Base-by-base conservation (phyloP, 2,113 vertebrate species). In the Ceratotherium simum region DNA sequence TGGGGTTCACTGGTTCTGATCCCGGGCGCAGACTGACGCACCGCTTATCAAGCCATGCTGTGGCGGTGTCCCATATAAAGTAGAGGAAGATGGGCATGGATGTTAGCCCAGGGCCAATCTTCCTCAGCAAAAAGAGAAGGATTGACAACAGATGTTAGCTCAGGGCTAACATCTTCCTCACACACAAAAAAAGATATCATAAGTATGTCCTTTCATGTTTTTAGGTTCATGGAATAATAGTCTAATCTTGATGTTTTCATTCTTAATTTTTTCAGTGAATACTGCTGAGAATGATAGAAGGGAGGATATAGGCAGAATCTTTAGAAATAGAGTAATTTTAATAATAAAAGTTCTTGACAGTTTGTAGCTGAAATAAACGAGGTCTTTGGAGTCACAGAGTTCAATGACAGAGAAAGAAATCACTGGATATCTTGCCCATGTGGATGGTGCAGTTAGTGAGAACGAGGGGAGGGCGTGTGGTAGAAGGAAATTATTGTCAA, bases 371-470 rank as follows among this genome's bases (percentile, higher is more conserved):
- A 78, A 64, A 33, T 39, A 91, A 25, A 51, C n/a, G 58, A 56
- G 21, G 29, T 33, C n/a, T 90, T 83, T 25, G 70, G 17, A 58
- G 27, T 60, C 33, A 46, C 14, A 60, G 6, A 80, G 5, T 79
- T 88, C 48, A 72, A 9, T 72, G 51, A 75, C 13, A 3, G n/a
- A 79, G 11, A 73, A 33, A 56, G 29, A 54, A 36, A 73, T 62
- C n/a, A 58, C 13, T 0, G 18, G 29, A 8, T 17, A 69, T 54
- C 12, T 91, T 75, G 23, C 3, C 29, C 31, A 8, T 0, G 3
- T 11, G 29, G 51, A 11, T 1, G 4, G 6, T 69, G 6, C 1
- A 18, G 1, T 75, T 39, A 8, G 6, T 4, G 1, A 92, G 51
- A 78, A 56, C 11, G 25, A 70, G 23, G 13, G 21, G 17, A n/a